These are phyloP conservation scores for Caenorhabditis briggsae DNA, from an alignment of 1,140 invertebrate genomes.

Conservation along the genomic window DNA sequence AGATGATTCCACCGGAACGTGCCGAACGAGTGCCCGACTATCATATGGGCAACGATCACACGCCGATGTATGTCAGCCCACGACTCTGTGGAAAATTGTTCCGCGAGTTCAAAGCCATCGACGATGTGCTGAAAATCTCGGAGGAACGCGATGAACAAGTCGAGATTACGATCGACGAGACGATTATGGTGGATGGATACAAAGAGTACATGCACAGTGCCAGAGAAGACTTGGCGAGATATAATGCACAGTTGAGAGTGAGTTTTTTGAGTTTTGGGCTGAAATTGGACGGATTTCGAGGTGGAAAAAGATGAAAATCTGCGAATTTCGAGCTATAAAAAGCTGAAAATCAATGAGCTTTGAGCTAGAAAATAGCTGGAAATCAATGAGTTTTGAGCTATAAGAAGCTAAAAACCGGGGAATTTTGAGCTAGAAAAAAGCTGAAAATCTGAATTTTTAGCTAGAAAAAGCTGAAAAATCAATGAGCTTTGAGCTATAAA, in stretches of 20 bases:
- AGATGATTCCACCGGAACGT: conserved; percentile 63
- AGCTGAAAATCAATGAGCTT: no score
- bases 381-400: no score
- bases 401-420: no score
- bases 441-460: no score
- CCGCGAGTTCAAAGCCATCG: conserved; percentile 51
- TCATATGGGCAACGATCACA: conserved; percentile 68
- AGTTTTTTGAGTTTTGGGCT: neutral
- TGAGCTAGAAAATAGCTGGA: no score
- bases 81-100: conserved; percentile 45
- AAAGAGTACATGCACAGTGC: conserved; percentile 66
- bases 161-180: conserved; percentile 67
- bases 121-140: conserved; percentile 57
- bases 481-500: no score
- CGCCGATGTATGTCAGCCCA: conserved; percentile 67
- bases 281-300: no score
- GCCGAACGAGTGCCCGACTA: conserved; percentile 71
- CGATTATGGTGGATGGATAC: conserved; percentile 23
- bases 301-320: no score
- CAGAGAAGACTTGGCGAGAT: conserved; percentile 56
- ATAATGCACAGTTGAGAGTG: conserved; percentile 66
- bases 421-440: no score
- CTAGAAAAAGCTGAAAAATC: no score
- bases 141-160: conserved; percentile 66
- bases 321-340: no score